Evolutionary conservation across 2,113 vertebrate genomes (phyloP), one percentile per base, ranked within the genome.

Genomic region (Xiphias gladius): DNA sequence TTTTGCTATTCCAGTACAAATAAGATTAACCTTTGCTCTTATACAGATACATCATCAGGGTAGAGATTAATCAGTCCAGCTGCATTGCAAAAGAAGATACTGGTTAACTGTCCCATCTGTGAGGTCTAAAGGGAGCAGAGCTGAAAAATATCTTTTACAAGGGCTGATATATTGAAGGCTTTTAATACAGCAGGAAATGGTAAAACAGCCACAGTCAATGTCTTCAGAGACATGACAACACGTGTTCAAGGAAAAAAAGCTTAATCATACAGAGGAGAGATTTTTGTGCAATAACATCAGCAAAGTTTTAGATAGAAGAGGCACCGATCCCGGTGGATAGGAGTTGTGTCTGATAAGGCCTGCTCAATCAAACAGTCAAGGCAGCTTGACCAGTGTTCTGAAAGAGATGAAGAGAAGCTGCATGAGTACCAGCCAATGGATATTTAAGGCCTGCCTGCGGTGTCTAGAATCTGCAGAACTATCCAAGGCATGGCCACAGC

Each of bases 401-500:
- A 70, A 41, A 88, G 68, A 77, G 65, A 82, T 20, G 22, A 46
- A 63, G 30, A 61, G 67, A 59, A 16, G 10, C 43, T 70, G n/a
- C 48, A 32, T 59, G 69, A 65, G 82, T 43, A 78, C 52, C 46
- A 69, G 73, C 62, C 58, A 48, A 24, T 7, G 17, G 83, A 84
- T 83, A 73, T 87, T 86, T 70, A 54, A 75, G 52, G 35, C 75
- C 80, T 17, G 43, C 50, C 68, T 73, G 77, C 24, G 41, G 58
- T 22, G 87, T 72, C 63, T 13, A 77, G 83, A 85, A 79, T 83
- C 57, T 41, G 43, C 22, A 76, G 32, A 87, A 73, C 64, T 75
- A 91, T 91, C 88, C 35, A 28, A 73, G 82, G 84, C 86, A 87
- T 28, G 88, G 58, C 70, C 61, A 28, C 41, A 35, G 84, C 90